phyloP scores from a whole-genome alignment of 1,140 invertebrate species.

The Eupeodes corollae region DNA sequence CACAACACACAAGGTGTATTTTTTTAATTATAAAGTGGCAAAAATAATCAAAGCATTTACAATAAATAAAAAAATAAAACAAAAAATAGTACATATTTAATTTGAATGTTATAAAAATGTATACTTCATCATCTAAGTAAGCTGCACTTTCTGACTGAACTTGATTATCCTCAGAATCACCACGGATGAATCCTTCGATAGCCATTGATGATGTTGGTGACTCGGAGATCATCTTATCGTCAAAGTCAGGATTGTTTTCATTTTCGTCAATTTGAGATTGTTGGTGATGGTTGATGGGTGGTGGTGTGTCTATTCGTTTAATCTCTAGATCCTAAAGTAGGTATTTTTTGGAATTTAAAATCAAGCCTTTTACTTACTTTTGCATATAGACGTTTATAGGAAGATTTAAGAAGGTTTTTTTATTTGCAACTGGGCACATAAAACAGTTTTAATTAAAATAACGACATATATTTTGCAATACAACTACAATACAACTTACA shows the following conservation, averaged over 20 bases:
- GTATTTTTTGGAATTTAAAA: too few relatives aligned
- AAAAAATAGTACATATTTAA: conserved; percentile 3
- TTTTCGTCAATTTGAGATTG: conserved; percentile 23
- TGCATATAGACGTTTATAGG: too few relatives aligned
- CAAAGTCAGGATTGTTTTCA: conserved; percentile 12
- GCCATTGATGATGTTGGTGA: conserved; percentile 37
- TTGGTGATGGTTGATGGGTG: not conserved
- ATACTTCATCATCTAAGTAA: conserved; percentile 33
- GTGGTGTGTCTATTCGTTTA: too few relatives aligned
- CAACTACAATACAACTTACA: too few relatives aligned
- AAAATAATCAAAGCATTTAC: conserved; percentile 2
- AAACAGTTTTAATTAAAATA: too few relatives aligned
- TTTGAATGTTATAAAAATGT: conserved; percentile 4
- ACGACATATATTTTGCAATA: too few relatives aligned
- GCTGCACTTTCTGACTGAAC: conserved; percentile 39
- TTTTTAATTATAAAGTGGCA: too few relatives aligned
- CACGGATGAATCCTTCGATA: conserved; percentile 52
- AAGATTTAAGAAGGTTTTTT: too few relatives aligned
- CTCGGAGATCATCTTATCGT: conserved; percentile 4
- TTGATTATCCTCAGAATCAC: conserved; percentile 45
- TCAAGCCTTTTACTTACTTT: too few relatives aligned
- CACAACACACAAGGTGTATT: too few relatives aligned
- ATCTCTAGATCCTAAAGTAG: too few relatives aligned
- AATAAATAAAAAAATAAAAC: conserved; percentile 11
- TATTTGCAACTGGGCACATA: too few relatives aligned